Percentiles rank a stretch among this genome's conserved stretches.
Evolutionary conservation across 2,888 invertebrate species (phyloP).

Genomic region (Spilosoma lubricipeda): DNA sequence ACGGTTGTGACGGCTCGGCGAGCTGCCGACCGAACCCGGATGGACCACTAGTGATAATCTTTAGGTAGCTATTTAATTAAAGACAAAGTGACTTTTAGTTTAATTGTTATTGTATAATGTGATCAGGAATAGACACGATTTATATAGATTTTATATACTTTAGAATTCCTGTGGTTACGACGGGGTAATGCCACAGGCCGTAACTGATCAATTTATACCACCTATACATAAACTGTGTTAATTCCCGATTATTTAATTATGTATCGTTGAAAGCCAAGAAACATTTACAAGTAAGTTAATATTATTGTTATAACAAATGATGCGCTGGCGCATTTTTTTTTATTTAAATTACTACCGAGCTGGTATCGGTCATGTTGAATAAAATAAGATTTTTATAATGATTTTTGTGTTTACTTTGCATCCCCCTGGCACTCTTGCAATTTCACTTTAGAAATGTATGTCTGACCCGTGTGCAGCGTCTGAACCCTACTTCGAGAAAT

Average conservation of each 20-base stretch:
- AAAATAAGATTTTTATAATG: conserved; percentile 10
- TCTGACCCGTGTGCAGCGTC: background rate
- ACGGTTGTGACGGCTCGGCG: conserved; percentile 44
- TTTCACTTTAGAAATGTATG: background rate
- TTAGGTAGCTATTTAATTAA: conserved; percentile 39
- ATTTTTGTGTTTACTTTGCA: background rate
- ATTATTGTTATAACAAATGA: conserved; percentile 2
- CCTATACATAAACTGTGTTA: background rate
- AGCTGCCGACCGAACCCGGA: background rate
- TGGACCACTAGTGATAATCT: conserved; percentile 29
- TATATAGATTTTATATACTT: background rate
- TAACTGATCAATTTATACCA: background rate
- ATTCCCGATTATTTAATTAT: background rate
- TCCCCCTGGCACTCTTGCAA: background rate
- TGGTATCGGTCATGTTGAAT: conserved; percentile 38
- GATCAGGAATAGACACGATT: background rate
- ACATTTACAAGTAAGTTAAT: background rate
- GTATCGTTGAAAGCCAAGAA: background rate
- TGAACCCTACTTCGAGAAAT: background rate
- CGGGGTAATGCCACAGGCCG: background rate
- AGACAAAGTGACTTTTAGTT: conserved; percentile 33
- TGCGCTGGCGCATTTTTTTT: conserved; percentile 47
- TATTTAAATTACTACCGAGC: conserved; percentile 36
- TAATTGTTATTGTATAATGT: conserved; percentile 10
- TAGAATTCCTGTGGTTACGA: background rate